A percentile compares a stretch with the other conserved stretches of the same genome.
Evolutionary conservation across 1,140 invertebrate genomes (phyloP).

Genomic region (Trichonephila clavata): DNA sequence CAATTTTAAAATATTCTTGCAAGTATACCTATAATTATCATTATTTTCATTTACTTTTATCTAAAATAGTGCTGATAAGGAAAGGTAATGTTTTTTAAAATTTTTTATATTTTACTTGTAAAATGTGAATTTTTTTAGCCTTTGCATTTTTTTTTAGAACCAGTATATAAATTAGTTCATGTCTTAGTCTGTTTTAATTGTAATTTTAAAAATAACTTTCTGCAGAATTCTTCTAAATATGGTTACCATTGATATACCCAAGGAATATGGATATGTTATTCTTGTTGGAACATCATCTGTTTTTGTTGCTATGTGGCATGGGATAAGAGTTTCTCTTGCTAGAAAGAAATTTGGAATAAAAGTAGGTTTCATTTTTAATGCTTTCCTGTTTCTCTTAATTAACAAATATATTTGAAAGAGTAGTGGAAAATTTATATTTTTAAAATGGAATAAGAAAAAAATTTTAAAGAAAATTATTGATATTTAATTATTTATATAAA

Average conservation of each 20-base stretch:
- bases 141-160: neutral
- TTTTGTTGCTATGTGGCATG: constrained; percentile 80
- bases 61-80: neutral
- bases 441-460: no score
- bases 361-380: constrained; percentile 72
- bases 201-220: neutral
- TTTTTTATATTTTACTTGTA: neutral
- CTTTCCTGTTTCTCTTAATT: no score
- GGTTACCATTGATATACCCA: constrained; percentile 78
- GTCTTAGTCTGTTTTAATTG: neutral
- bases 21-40: neutral
- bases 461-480: no score
- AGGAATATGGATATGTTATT: constrained; percentile 80
- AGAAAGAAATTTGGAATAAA: constrained; percentile 80
- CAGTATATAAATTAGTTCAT: neutral
- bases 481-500: no score
- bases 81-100: neutral
- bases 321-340: constrained; percentile 79
- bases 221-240: neutral
- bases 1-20: neutral
- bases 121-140: no score
- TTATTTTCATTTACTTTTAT: neutral
- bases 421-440: no score
- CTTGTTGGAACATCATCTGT: constrained; percentile 80
- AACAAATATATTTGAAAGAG: no score